A percentile compares a stretch with the other conserved stretches of the same genome.
These are phyloP conservation scores for Anthonomus grandis DNA, from an alignment of 1,140 invertebrate genomes.

Conservation along the genomic window DNA sequence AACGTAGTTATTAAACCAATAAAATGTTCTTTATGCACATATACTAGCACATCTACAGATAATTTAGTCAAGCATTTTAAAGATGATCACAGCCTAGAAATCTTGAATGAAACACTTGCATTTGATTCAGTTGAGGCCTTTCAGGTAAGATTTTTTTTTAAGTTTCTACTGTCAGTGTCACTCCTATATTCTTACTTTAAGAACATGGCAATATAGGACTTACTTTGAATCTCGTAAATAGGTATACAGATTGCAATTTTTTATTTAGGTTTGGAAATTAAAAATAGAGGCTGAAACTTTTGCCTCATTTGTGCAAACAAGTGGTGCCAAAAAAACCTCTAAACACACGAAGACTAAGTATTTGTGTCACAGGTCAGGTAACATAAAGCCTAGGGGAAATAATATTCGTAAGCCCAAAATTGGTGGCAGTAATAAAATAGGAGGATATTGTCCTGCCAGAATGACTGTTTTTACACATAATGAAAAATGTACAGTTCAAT, in stretches of 20 bases:
- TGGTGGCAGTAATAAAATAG: slow-evolving; percentile 2
- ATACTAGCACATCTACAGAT: not conserved
- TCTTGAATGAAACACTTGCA: not conserved
- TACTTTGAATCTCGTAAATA: too few species aligned
- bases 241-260: too few species aligned
- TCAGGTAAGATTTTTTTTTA: not conserved
- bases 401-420: not conserved
- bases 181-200: too few species aligned
- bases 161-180: not conserved
- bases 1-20: slow-evolving; percentile 3
- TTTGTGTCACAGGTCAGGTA: slow-evolving; percentile 2
- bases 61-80: not conserved
- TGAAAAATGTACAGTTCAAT: not conserved
- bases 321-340: not conserved
- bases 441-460: not conserved
- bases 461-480: slow-evolving; percentile 1
- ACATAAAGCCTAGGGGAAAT: not conserved
- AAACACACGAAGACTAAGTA: slow-evolving; percentile 3
- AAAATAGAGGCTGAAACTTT: slow-evolving; percentile 8
- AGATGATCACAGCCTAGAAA: not conserved
- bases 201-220: too few species aligned
- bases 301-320: slow-evolving; percentile 15
- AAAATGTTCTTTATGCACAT: not conserved
- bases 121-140: slow-evolving; percentile 7
- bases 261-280: too few species aligned